Conservation (phyloP, 1,140 invertebrate species). For the Popillia japonica region DNA sequence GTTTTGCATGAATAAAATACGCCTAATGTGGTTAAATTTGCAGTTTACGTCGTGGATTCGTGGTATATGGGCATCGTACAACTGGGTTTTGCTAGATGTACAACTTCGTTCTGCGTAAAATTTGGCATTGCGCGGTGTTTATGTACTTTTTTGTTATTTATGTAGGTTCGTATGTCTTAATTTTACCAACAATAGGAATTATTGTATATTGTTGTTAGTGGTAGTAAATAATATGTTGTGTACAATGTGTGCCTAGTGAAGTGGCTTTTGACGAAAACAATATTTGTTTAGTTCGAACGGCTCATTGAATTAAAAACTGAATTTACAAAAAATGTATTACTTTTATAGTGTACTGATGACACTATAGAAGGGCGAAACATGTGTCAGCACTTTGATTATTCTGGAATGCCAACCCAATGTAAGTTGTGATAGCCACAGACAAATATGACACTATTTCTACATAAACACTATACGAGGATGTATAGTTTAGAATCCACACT, state of each 20-base stretch:
- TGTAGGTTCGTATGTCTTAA: constrained; percentile 13
- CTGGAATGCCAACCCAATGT: too few species aligned
- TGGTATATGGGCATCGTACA: constrained; percentile 27
- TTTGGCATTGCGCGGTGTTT: not conserved
- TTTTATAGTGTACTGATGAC: too few species aligned
- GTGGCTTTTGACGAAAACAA: too few species aligned
- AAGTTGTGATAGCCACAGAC: too few species aligned
- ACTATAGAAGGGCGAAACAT: too few species aligned
- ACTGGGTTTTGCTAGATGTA: not conserved
- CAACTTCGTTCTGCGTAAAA: not conserved
- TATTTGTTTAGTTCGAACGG: too few species aligned
- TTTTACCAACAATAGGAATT: constrained; percentile 23
- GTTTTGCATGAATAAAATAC: constrained; percentile 48
- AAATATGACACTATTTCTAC: too few species aligned
- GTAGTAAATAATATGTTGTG: not conserved
- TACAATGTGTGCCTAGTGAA: not conserved
- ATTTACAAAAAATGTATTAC: too few species aligned
- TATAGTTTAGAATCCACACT: too few species aligned
- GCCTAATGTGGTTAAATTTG: constrained; percentile 39
- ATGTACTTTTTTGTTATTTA: constrained; percentile 23
- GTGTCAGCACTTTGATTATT: too few species aligned
- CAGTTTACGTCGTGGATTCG: constrained; percentile 36
- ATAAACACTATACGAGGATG: too few species aligned
- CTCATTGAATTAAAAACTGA: too few species aligned
- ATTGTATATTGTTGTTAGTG: not conserved